A percentile compares a stretch with the other conserved stretches of the same genome.
Evolutionary conservation across 2,888 invertebrate genomes (phyloP).

Genomic region (Drosophila siamana): DNA sequence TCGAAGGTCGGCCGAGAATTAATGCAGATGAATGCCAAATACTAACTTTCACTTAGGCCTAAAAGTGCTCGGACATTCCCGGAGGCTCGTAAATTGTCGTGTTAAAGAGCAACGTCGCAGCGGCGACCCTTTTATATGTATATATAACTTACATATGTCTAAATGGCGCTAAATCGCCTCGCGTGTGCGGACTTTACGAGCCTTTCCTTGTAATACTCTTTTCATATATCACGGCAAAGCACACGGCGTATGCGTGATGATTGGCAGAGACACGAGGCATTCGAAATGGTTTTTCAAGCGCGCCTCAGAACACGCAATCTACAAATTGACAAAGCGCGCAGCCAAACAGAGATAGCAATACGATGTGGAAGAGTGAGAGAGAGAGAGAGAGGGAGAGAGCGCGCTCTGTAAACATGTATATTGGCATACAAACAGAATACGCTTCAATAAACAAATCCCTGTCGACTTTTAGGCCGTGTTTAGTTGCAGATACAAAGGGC

Average conservation of each 20-base stretch:
- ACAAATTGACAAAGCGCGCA: conserved; percentile 56
- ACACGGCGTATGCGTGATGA: conserved; percentile 71
- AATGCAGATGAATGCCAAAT: conserved; percentile 56
- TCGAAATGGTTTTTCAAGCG: conserved; percentile 45
- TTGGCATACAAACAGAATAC: conserved; percentile 51
- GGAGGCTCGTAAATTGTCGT: conserved; percentile 50
- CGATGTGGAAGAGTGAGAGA: too few relatives aligned
- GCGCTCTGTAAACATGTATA: conserved; percentile 37
- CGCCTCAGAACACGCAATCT: conserved; percentile 44
- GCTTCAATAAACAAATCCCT: conserved; percentile 67
- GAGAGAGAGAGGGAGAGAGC: conserved; percentile 1
- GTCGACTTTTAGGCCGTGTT: conserved; percentile 26
- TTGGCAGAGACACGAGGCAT: conserved; percentile 45
- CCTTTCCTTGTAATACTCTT: conserved; percentile 20
- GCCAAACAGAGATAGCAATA: not conserved
- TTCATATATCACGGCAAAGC: conserved; percentile 38
- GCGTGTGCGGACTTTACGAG: conserved; percentile 47
- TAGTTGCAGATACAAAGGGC: conserved; percentile 11
- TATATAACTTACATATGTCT: conserved; percentile 20
- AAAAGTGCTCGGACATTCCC: conserved; percentile 30
- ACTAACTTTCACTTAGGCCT: conserved; percentile 36
- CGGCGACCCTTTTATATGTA: conserved; percentile 12
- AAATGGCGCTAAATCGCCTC: conserved; percentile 42
- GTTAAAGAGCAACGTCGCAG: conserved; percentile 23
- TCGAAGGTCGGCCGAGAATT: not conserved